Conservation (phyloP, 2,797 vertebrate genomes). For the Myripristis murdjan region DNA sequence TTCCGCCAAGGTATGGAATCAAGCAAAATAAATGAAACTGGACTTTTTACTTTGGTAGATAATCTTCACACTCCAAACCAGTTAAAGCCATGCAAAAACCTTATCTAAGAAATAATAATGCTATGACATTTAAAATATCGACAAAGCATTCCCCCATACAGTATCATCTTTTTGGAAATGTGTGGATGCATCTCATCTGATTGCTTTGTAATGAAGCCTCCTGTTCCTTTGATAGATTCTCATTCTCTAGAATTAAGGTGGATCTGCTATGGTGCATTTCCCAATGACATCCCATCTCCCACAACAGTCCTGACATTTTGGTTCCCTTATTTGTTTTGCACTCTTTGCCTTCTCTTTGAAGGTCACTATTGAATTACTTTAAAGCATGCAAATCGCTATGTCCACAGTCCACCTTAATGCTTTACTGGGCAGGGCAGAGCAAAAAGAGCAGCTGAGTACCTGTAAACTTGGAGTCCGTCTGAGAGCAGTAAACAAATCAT, state of each 20-base stretch:
- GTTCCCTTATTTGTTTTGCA: slow-evolving; percentile 81
- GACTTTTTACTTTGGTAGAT: slow-evolving; percentile 12
- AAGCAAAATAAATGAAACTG: neutral
- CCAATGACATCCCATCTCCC: slow-evolving; percentile 68
- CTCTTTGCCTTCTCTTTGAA: slow-evolving; percentile 81
- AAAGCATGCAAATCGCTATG: slow-evolving; percentile 84
- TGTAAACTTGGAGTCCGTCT: neutral
- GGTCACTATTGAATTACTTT: slow-evolving; percentile 85
- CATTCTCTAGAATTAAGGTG: slow-evolving; percentile 70
- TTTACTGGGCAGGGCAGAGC: slow-evolving; percentile 43
- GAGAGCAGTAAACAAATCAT: neutral
- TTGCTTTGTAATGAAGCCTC: slow-evolving; percentile 65
- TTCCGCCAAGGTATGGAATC: neutral
- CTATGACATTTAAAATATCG: slow-evolving; percentile 70
- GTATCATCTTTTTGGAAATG: slow-evolving; percentile 43
- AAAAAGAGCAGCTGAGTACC: slow-evolving; percentile 29
- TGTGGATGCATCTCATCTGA: slow-evolving; percentile 56
- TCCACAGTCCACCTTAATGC: slow-evolving; percentile 64
- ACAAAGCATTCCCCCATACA: slow-evolving; percentile 29
- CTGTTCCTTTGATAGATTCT: slow-evolving; percentile 56
- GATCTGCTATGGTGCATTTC: slow-evolving; percentile 68
- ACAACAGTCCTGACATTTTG: slow-evolving; percentile 85
- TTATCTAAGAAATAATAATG: slow-evolving; percentile 52
- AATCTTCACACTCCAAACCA: slow-evolving; percentile 20
- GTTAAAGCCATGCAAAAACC: slow-evolving; percentile 3